phyloP scores from a whole-genome alignment of 2,888 invertebrate genomes.

The Priocnemis perturbator region DNA sequence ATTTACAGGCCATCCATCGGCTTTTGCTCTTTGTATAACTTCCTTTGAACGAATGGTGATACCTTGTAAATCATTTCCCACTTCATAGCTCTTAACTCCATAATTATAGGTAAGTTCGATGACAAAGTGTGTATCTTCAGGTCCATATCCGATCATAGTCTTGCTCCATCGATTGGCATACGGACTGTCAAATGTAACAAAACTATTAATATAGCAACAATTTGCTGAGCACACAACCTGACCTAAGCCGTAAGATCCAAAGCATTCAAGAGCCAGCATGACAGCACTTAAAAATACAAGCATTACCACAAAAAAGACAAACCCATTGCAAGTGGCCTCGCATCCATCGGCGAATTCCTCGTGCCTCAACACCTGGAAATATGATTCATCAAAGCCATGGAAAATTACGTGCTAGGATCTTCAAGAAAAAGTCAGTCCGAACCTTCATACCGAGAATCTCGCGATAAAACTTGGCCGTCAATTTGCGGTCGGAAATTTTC shows the following conservation, averaged over 20 bases:
- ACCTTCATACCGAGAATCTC: conserved; percentile 97
- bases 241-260: neutral
- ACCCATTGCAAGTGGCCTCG: conserved; percentile 98
- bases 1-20: conserved; percentile 84
- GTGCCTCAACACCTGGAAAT: conserved; percentile 88
- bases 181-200: conserved; percentile 80
- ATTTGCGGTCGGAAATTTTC: conserved; percentile 92
- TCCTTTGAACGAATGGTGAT: conserved; percentile 89
- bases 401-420: neutral
- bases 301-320: conserved; percentile 19
- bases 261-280: neutral
- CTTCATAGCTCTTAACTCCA: conserved; percentile 89
- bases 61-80: conserved; percentile 94
- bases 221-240: too few species aligned
- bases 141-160: conserved; percentile 99
- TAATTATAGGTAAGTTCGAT: conserved; percentile 99
- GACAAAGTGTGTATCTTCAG: conserved; percentile 96
- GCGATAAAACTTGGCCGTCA: conserved; percentile 91
- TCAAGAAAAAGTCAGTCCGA: conserved; percentile 44
- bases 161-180: conserved; percentile 99
- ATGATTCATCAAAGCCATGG: neutral
- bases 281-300: neutral
- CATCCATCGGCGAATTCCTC: conserved; percentile 98
- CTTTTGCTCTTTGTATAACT: conserved; percentile 84
- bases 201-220: neutral